Evolutionary conservation across 2,797 vertebrate species (phyloP), one percentile per base, ranked within the genome.

Genomic region (Ambastaia sidthimunki): DNA sequence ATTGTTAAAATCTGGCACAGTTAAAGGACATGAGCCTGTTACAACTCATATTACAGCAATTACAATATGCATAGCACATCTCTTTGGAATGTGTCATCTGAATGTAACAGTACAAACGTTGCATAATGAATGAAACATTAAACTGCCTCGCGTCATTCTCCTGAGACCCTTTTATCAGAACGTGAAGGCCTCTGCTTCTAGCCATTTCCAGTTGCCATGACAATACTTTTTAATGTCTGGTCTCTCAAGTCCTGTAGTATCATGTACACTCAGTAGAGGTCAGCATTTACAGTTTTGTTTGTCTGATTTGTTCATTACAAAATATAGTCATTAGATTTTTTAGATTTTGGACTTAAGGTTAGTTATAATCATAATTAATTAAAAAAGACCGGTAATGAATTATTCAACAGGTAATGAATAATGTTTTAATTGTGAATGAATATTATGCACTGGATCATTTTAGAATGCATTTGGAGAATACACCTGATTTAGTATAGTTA

Each of bases 141-240:
- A 62, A 31, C 59, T 62, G 13, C 37, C 41, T 63, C 72, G 13
- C 60, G n/a, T 12, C 15, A 1, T 44, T 11, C 72, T 62, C 25
- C 4, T 55, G n/a, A 66, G 48, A 18, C 25, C 13, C 28, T 62
- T 62, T 7, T 1, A 15, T 4, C 13, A 16, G 7, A 67, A 21
- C 18, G 31, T 66, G 9, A 76, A 41, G 16, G 74, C 18, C 62
- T 55, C 19, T 5, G n/a, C 60, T 66, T 75, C 28, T 3, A 91
- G 91, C 90, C 90, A 90, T 88, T 89, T 91, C 90, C 89, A 88
- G 85, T 86, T 91, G 86, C 87, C 89, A 91, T 90, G 90, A 90
- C 88, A 89, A 89, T 90, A 91, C 84, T 89, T 92, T 88, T 91
- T 90, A 90, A 90, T 21, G 19, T 16, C n/a, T 55, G 16, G 48